A percentile compares a stretch with the other conserved stretches of the same genome.
phyloP scores from a whole-genome alignment of 2,797 vertebrate genomes.

The Phrynocephalus forsythii region DNA sequence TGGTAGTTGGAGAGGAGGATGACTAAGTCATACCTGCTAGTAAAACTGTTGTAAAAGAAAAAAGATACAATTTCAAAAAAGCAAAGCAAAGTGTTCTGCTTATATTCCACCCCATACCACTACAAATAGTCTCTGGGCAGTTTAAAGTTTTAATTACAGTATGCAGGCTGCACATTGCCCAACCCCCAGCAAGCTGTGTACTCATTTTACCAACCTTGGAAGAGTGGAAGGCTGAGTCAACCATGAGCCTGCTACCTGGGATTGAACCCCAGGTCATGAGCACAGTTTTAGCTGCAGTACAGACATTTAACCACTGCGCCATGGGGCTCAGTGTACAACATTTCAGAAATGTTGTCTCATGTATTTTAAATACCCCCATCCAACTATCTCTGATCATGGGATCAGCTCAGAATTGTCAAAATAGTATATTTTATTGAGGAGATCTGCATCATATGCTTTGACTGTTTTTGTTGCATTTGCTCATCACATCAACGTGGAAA shows the following conservation, averaged over 20 bases:
- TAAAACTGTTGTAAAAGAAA: background rate
- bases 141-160: too few relatives aligned
- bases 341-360: background rate
- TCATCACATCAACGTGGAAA: background rate
- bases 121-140: too few relatives aligned
- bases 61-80: background rate
- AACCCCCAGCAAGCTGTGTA: too few relatives aligned
- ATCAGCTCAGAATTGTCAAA: background rate
- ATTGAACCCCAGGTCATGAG: too few relatives aligned
- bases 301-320: too few relatives aligned
- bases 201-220: too few relatives aligned
- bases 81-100: too few relatives aligned
- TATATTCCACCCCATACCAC: too few relatives aligned
- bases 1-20: background rate
- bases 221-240: too few relatives aligned
- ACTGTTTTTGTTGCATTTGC: background rate
- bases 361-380: background rate
- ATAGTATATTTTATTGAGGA: background rate
- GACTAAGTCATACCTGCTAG: background rate
- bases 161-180: too few relatives aligned
- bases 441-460: background rate
- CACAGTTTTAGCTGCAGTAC: too few relatives aligned
- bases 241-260: too few relatives aligned
- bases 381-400: background rate
- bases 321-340: background rate